Evolutionary conservation across 35 echinoderm and acorn worm genomes (phyloP), one percentile per base, ranked within the genome.

Genomic region (Amphiura filiformis): DNA sequence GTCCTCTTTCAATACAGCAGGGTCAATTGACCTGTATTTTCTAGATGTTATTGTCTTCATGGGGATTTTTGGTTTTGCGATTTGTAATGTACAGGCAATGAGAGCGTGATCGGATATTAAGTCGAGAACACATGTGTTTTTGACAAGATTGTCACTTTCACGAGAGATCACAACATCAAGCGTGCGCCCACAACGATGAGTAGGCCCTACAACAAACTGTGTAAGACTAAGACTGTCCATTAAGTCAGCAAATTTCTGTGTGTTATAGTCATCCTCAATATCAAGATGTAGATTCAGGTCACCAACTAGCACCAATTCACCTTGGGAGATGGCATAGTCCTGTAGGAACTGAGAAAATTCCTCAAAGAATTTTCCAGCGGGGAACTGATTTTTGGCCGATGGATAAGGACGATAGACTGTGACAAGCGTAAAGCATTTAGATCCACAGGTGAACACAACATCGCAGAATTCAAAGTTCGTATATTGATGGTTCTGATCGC

Each of bases 111-210:
- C 76, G 0, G 12, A 78, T 30, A 78, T 78, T 14, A 32, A 31
- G 31, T 78, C 76, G 15, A 26, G 76, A 35, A 78, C 76, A 78
- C 31, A 36, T 82, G 0, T 28, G 20, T 37, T 82, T 36, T 82
- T 39, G 26, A 82, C 35, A 39, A 82, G 35, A 42, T 40, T 82
- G 36, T 82, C 80, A 26, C 31, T 38, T 42, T 82, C 80, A 36
- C 80, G 80, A 14, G 80, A 82, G 38, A 82, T 82, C 18, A 82
- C 80, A 35, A 82, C 80, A 37, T 82, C 80, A 13, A 82, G 36
- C 17, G 80, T 82, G 38, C 38, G 80, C 18, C 39, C 36, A 39
- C 39, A 36, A 31, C 38, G 34, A 40, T 82, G 80, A 23, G 80
- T 82, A 37, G 80, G 80, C 9, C 80, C 80, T 36, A 82, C 80